These are phyloP conservation scores for Ramphastos sulfuratus DNA, from an alignment of 2,113 vertebrate species.

Conservation along the genomic window DNA sequence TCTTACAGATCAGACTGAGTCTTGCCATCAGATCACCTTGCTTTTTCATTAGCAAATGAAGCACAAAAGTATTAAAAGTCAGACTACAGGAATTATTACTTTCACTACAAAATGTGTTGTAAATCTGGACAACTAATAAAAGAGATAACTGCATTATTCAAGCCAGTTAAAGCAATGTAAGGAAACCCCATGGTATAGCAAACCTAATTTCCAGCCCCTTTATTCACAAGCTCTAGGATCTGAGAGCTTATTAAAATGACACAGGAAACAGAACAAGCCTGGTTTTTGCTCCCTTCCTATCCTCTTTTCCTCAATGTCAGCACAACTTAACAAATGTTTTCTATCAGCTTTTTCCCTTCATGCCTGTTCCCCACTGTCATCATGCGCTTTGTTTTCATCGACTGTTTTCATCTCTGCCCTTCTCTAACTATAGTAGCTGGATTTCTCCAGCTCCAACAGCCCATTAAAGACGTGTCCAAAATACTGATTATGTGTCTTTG, in stretches of 20 bases:
- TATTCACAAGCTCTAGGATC: neutral
- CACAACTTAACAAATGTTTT: slow-evolving; percentile 40
- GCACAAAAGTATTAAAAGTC: neutral
- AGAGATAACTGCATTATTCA: neutral
- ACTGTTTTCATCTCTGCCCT: neutral
- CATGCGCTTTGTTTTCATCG: slow-evolving; percentile 30
- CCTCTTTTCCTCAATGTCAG: neutral
- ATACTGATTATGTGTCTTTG: neutral
- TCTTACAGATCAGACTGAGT: neutral
- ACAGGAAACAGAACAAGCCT: neutral
- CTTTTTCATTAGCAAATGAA: neutral
- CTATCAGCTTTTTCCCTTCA: slow-evolving; percentile 24
- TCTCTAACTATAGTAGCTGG: slow-evolving; percentile 30
- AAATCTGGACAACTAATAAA: neutral
- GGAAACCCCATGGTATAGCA: neutral
- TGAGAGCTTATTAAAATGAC: neutral
- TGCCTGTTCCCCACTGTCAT: slow-evolving; percentile 1
- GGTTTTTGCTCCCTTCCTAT: neutral
- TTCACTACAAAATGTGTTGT: neutral
- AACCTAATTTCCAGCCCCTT: neutral
- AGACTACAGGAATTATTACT: neutral
- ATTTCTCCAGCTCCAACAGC: slow-evolving; percentile 26
- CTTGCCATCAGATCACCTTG: neutral
- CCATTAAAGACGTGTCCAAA: slow-evolving; percentile 31
- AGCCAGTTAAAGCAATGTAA: neutral